Evolutionary conservation across 2,888 invertebrate species (phyloP).

Genomic region (Drosophila recens): DNA sequence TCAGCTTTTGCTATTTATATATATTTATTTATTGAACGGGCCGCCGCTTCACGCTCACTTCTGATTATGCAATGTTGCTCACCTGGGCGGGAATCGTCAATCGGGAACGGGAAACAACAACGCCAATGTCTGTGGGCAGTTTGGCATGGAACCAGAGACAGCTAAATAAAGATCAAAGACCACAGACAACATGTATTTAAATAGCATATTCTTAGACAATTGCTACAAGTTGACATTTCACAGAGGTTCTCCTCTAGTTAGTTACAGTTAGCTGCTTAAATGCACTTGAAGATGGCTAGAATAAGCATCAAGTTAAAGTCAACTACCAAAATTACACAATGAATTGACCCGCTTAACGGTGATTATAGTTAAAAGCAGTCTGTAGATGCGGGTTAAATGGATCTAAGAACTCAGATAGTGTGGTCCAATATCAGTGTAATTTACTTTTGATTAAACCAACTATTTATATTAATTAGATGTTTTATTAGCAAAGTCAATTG

Average conservation of each 20-base stretch:
- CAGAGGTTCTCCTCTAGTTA: constrained; percentile 1
- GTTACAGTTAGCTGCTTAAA: constrained; percentile 18
- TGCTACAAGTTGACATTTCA: constrained; percentile 35
- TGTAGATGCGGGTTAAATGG: constrained; percentile 6
- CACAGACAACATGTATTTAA: constrained; percentile 38
- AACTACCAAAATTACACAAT: constrained; percentile 15
- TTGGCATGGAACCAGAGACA: constrained; percentile 17
- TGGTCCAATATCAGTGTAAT: no score
- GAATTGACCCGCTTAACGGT: constrained; percentile 10
- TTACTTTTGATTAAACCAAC: not conserved
- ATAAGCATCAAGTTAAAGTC: constrained; percentile 7
- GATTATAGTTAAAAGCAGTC: constrained; percentile 2
- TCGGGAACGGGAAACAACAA: constrained; percentile 11
- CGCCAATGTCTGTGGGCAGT: constrained; percentile 39
- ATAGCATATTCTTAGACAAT: constrained; percentile 17
- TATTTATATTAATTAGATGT: not conserved
- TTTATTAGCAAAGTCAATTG: not conserved
- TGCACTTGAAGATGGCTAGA: constrained; percentile 4
- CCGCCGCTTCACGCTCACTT: constrained; percentile 25
- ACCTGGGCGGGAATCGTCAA: constrained; percentile 49
- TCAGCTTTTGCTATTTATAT: constrained; percentile 68
- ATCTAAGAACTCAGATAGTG: not conserved
- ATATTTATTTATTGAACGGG: constrained; percentile 64
- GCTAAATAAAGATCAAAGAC: constrained; percentile 46
- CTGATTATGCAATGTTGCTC: constrained; percentile 61